Evolutionary conservation across 2,888 invertebrate genomes (phyloP).

Genomic region (Philonicus albiceps): DNA sequence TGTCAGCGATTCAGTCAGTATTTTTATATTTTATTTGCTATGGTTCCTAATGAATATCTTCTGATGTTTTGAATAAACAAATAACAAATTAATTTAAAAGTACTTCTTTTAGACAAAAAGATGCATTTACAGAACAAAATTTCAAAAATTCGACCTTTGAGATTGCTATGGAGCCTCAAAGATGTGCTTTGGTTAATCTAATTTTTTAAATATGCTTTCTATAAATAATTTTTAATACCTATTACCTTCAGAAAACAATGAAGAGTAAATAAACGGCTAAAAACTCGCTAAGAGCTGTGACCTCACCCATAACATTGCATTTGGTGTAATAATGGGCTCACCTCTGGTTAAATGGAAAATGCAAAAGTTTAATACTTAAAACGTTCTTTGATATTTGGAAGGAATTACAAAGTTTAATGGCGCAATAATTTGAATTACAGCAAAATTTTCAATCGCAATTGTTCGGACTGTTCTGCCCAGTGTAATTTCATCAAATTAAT

Average conservation of each 20-base stretch:
- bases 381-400: not conserved
- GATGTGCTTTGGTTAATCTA: no score
- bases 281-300: not conserved
- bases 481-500: not conserved
- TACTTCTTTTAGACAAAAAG: no score
- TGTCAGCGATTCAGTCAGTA: no score
- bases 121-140: no score
- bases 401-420: not conserved
- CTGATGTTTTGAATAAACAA: no score
- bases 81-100: no score
- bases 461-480: not conserved
- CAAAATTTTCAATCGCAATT: constrained; percentile 2
- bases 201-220: not conserved
- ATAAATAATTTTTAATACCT: not conserved
- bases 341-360: not conserved
- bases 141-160: no score
- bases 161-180: no score
- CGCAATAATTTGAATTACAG: constrained; percentile 5
- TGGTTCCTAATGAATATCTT: no score
- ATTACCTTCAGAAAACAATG: not conserved
- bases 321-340: not conserved
- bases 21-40: no score
- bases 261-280: not conserved
- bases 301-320: not conserved
- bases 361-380: not conserved